Conservation (phyloP, 1,140 invertebrate species). For the Drosophila tani region DNA sequence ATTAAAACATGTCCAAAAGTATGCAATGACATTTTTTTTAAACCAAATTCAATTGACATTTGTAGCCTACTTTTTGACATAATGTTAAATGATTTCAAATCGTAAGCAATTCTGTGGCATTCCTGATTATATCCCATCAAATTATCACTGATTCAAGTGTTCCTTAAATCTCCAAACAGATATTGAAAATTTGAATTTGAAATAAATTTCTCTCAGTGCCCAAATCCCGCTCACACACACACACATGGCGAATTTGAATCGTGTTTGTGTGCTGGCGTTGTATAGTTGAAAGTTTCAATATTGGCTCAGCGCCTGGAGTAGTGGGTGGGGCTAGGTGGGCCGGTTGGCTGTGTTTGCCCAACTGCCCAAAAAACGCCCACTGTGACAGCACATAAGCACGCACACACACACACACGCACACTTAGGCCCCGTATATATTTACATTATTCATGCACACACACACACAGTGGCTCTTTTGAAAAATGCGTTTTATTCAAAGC, state of each 20-base stretch:
- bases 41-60: no score
- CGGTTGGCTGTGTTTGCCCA: slow-evolving; percentile 40
- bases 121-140: no score
- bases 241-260: slow-evolving; percentile 43
- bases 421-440: slow-evolving; percentile 45
- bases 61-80: no score
- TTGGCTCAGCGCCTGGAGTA: slow-evolving; percentile 45
- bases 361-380: slow-evolving; percentile 71
- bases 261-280: slow-evolving; percentile 40
- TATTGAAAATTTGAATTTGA: no score
- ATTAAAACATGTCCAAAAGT: no score
- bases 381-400: slow-evolving; percentile 59
- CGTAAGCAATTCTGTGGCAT: no score
- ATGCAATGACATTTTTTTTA: no score
- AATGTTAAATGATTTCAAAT: no score
- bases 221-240: slow-evolving; percentile 30
- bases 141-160: no score
- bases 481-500: slow-evolving; percentile 77
- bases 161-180: no score
- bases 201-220: slow-evolving; percentile 14
- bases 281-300: slow-evolving; percentile 82
- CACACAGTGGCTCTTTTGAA: slow-evolving; percentile 65
- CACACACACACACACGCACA: slow-evolving; percentile 22
- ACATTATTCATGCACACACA: slow-evolving; percentile 72
- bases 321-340: background rate